Conservation (phyloP, 2,888 invertebrate genomes). For the Strigamia transsilvanica region DNA sequence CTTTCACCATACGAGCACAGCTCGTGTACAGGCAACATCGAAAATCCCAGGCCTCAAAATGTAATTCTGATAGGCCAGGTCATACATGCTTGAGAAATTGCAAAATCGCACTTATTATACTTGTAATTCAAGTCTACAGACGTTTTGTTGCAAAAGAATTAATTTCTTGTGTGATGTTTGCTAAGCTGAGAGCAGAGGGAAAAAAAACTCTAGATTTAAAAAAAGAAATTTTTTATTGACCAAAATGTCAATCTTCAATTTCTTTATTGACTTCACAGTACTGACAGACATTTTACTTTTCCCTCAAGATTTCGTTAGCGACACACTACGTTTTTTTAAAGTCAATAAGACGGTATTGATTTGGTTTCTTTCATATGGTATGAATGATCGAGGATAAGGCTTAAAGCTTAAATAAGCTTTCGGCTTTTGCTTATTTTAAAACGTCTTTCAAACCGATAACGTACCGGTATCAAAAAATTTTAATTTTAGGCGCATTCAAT, state of each 20-base stretch:
- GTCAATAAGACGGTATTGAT: conserved; percentile 7
- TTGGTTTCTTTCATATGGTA: not conserved
- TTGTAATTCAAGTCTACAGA: no score
- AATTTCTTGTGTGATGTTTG: not conserved
- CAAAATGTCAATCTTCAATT: not conserved
- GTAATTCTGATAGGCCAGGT: no score
- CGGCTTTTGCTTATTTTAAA: no score
- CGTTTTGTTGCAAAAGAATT: not conserved
- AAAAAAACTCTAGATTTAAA: not conserved
- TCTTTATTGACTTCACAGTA: not conserved
- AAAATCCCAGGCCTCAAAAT: no score
- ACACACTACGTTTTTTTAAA: not conserved
- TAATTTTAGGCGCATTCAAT: no score
- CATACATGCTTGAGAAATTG: no score
- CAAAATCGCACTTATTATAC: no score
- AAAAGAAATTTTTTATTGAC: not conserved
- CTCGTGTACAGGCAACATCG: no score
- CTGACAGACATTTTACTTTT: conserved; percentile 5
- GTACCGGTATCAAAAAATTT: no score
- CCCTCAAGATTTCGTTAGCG: not conserved
- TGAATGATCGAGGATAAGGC: not conserved
- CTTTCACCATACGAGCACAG: no score
- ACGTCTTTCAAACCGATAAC: no score
- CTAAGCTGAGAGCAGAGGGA: not conserved
- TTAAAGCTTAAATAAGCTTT: not conserved